Base-by-base conservation (phyloP, 2,113 vertebrate genomes). In the Indicator indicator region DNA sequence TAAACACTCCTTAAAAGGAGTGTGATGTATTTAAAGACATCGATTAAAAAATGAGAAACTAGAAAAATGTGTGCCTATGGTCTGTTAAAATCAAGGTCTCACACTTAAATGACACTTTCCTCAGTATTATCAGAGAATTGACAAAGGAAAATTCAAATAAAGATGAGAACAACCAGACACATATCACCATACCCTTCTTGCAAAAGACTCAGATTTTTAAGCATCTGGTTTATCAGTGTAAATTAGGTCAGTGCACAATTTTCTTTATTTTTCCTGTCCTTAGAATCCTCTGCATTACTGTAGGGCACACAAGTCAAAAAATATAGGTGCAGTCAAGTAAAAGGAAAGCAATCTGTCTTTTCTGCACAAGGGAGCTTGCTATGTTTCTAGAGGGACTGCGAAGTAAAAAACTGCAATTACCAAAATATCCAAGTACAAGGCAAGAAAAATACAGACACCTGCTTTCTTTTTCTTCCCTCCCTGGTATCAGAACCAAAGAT, bases 261-360 rank as follows among this genome's bases (percentile, higher is more conserved):
- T 92, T 73, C 30, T 95, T 86, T 79, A 74, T 90, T 93, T 84
- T 92, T 83, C 32, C 46, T 73, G 67, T 69, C 58, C 50, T 94
- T 75, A 86, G 38, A 83, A 91, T 88, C 36, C 18, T 88, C 3
- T 3, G 9, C n/a, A 76, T 88, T 83, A 81, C 88, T 90, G 89
- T 62, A 93, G 89, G 89, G 70, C 65, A 78, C 27, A 54, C 65
- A 84, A 88, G 83, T 78, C n/a, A 95, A 93, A 93, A 96, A 93
- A 86, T 70, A 59, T 30, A 92, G 94, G 44, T 90, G 73, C 88
- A 96, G 59, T 79, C 93, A 96, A 94, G 62, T 92, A 92, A 95
- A 93, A 95, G 75, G 62, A 44, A 79, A 90, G 24, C 62, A 93
- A 88, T 92, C 93, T 95, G 67, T 79, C 67, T 82, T 89, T 72